Evolutionary conservation across 2,113 vertebrate genomes (phyloP), one percentile per base, ranked within the genome.

Genomic region (Pterocles burchelli): DNA sequence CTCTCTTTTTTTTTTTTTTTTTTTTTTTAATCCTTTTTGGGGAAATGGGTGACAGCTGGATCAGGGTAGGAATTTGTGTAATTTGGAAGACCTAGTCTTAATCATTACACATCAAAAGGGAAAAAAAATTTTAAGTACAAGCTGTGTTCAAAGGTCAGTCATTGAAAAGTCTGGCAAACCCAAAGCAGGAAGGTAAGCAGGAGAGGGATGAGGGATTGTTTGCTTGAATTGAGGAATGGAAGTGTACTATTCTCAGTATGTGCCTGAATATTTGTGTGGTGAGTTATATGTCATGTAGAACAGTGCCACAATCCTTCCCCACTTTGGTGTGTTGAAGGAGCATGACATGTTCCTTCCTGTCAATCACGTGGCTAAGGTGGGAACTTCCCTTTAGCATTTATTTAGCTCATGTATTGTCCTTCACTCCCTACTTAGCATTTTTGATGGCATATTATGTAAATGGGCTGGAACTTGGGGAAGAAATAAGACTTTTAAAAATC

Each of bases 201-300:
- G 25, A 54, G 12, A 16, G 38, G 48, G 48, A 34, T 10, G 3
- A 6, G 18, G 13, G 1, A 71, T 14, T 6, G 17, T 43, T 58
- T 1, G 0, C 4, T 49, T 77, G 28, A 73, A 45, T 6, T 57
- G 41, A 36, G 45, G 34, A 45, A 1, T 0, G 3, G 19, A 45
- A 65, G 13, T 22, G 20, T 21, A 11, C 15, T 51, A 3, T 12
- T 86, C 46, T 43, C 11, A 49, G 13, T 55, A 12, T n/a, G 28
- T 48, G 41, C 19, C 38, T 19, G 46, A 43, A 24, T 51, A 13
- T 48, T 83, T 57, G 16, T n/a, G 63, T 41, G 54, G 17, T 10
- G 26, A 67, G 12, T 13, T 78, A 22, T 5, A 6, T 1, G 1
- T 72, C 28, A 18, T 2, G 1, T 22, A 46, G 18, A 73, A 21